Base-by-base conservation (phyloP, 2,888 invertebrate species). In the Petrolisthes manimaculis region DNA sequence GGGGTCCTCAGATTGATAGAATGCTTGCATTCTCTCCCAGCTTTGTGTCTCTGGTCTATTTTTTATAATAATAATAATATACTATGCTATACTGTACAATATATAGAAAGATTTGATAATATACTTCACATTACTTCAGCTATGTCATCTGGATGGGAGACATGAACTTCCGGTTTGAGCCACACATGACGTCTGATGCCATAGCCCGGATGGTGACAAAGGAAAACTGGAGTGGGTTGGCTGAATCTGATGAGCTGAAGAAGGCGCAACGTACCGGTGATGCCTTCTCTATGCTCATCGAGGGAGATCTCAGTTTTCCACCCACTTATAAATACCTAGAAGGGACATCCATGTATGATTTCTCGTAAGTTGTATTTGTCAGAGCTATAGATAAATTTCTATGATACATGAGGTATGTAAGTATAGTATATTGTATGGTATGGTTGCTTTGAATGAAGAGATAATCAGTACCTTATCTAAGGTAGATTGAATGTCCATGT, bases 111-210 rank as follows among this genome's bases (percentile, higher is more conserved):
- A 24, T 75, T 1, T 75, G 77, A 37, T 14, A 67, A 67, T 82
- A 8, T 82, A 5, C 61, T 61, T 5, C 53, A 24, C 21, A 55
- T 75, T 18, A 14, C 56, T 6, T 8, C 92, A 97, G 97, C 92
- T 97, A 97, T 92, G 96, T 97, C 3, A 97, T 98, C 93, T 97
- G 97, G 97, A 95, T 97, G 92, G 97, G 97, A 1, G 97, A 98
- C 92, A 94, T 98, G 53, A 98, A 98, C 93, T 98, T 98, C 93
- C 95, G 98, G 0, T 94, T 96, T 6, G 94, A 95, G 90, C 95
- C 96, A 86, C 95, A 95, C 0, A 94, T 94, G 67, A 94, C 95
- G 51, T 94, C 95, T 0, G 94, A 95, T 84, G 95, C 96, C 91
- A 96, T 97, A n/a, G 94, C 95, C 14, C 93, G 94, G 3, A 92